Percentiles rank a stretch among this genome's conserved stretches.
These are phyloP conservation scores for Cheiracanthium punctorium DNA, from an alignment of 2,888 invertebrate genomes.

Conservation along the genomic window DNA sequence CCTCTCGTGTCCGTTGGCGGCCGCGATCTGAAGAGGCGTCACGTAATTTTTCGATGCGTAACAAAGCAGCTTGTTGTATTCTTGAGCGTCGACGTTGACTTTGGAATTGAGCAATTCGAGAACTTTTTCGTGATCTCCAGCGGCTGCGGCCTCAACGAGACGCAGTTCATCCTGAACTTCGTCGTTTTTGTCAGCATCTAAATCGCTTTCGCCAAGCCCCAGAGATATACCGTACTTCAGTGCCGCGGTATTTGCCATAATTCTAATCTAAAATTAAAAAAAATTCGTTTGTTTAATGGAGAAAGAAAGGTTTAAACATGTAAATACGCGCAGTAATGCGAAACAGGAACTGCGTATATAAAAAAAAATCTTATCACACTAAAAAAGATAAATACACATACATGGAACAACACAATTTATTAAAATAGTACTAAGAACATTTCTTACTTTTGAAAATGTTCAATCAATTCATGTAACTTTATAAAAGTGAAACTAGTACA, in stretches of 20 bases:
- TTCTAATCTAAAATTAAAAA: not conserved
- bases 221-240: not conserved
- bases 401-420: no score
- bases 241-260: not conserved
- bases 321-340: no score
- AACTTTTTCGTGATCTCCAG: slow-evolving; percentile 72
- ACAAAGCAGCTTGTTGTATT: slow-evolving; percentile 75
- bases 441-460: no score
- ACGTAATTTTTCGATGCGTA: slow-evolving; percentile 75
- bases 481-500: no score
- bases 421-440: no score
- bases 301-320: no score
- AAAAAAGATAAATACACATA: no score
- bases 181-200: not conserved
- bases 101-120: slow-evolving; percentile 72
- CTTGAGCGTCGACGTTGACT: slow-evolving; percentile 74
- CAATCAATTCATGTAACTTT: no score
- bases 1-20: slow-evolving; percentile 71
- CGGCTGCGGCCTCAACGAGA: slow-evolving; percentile 73
- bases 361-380: no score
- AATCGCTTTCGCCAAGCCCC: not conserved
- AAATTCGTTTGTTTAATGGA: no score
- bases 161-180: slow-evolving; percentile 70
- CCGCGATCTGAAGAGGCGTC: slow-evolving; percentile 74
- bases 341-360: no score